Evolutionary conservation across 2,113 vertebrate genomes (phyloP), one percentile per base, ranked within the genome.

Genomic region (Tinamus guttatus): DNA sequence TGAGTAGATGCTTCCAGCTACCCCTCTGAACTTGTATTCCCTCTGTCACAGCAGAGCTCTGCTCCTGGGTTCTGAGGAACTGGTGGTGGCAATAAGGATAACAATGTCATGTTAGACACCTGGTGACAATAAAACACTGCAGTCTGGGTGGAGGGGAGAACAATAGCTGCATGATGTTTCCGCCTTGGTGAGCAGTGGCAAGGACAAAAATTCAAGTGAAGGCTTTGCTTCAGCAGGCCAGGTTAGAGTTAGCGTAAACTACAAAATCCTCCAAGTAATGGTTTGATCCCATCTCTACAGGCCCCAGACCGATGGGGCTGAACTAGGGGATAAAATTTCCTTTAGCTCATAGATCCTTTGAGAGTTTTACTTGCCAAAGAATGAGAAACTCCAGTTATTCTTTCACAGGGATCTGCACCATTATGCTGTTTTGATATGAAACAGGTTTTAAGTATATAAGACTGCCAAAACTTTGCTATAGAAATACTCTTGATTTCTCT

Each of bases 361-460:
- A 49, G 76, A 95, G 7, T 79, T 95, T 56, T 90, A 49, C 79
- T 82, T 96, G 89, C 62, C 90, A 96, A 81, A 5, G 80, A 90
- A 77, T 69, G 71, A 96, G 64, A 97, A 93, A 94, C 51, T 54
- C 25, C 58, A 95, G 47, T 92, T 95, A 63, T 65, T 73, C 81
- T 96, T 80, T 96, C 82, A 68, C 17, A 79, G 58, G 32, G 78
- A 92, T 93, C 73, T 90, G 68, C 59, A 81, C n/a, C 34, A 58
- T 78, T 89, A 81, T 58, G 45, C 28, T 45, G 45, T 73, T 93
- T 79, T 95, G 85, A 73, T 96, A 94, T 69, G 65, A 96, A 96
- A 95, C 80, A 91, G 87, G 90, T 91, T 91, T 45, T 78, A 91
- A 70, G 89, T 52, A 79, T 51, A 41, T 24, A 80, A 81, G 32